phyloP scores from a whole-genome alignment of 2,797 vertebrate genomes.

The Sebastiscus tertius region DNA sequence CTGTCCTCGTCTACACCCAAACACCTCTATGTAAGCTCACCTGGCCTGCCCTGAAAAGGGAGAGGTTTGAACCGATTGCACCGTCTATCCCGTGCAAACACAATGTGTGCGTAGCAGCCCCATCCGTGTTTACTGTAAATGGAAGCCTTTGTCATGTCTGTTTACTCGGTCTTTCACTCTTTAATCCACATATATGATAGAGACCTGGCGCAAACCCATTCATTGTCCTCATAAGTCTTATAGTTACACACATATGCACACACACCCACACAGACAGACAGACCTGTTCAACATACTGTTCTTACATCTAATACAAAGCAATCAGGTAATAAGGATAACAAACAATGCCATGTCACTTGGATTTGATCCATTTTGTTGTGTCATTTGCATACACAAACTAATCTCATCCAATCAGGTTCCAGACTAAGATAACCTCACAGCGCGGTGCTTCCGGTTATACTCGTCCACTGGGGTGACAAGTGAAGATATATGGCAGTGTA shows the following conservation, averaged over 20 bases:
- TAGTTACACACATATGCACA: slow-evolving; percentile 6
- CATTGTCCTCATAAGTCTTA: slow-evolving; percentile 23
- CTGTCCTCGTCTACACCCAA: slow-evolving; percentile 17
- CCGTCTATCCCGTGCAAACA: slow-evolving; percentile 63
- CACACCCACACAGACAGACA: neutral
- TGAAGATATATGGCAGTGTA: slow-evolving; percentile 64
- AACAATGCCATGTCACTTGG: neutral
- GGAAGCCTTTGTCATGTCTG: slow-evolving; percentile 62
- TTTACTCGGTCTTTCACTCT: slow-evolving; percentile 64
- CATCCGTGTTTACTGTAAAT: slow-evolving; percentile 78
- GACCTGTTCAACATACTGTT: neutral
- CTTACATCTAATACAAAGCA: too few relatives aligned
- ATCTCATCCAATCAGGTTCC: slow-evolving; percentile 24
- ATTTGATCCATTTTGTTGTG: neutral
- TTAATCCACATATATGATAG: slow-evolving; percentile 47
- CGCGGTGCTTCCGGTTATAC: slow-evolving; percentile 12
- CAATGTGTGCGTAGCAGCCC: slow-evolving; percentile 33
- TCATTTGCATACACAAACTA: slow-evolving; percentile 11
- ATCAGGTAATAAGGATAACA: neutral
- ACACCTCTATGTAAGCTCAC: slow-evolving; percentile 71
- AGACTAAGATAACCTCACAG: slow-evolving; percentile 28
- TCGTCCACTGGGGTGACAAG: slow-evolving; percentile 59
- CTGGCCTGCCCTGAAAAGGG: slow-evolving; percentile 60
- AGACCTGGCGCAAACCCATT: slow-evolving; percentile 44
- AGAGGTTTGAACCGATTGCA: slow-evolving; percentile 51